These are phyloP conservation scores for Carollia perspicillata DNA, from an alignment of 2,113 vertebrate species.

Conservation along the genomic window DNA sequence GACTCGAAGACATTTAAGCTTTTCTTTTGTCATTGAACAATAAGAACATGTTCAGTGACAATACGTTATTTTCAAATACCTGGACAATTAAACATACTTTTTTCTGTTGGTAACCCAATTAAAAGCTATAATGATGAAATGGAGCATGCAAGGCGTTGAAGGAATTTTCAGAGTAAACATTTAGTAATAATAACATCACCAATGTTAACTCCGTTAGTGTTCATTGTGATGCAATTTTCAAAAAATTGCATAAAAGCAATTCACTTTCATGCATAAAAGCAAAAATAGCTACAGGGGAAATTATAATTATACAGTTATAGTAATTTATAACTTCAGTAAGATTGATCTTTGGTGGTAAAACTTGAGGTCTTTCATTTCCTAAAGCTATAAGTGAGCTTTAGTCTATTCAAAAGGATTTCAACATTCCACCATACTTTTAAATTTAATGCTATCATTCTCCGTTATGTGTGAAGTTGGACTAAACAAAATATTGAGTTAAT, in stretches of 20 bases:
- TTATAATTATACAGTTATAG: not conserved
- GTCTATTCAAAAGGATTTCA: not conserved
- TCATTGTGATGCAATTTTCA: not conserved
- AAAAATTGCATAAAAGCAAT: not conserved
- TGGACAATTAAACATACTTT: not conserved
- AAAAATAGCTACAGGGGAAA: not conserved
- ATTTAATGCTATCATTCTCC: not conserved
- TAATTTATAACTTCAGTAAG: not conserved
- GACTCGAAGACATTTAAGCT: not conserved
- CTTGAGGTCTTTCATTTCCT: not conserved
- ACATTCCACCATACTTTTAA: not conserved
- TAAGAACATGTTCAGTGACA: not conserved
- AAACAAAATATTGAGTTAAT: slow-evolving; percentile 16
- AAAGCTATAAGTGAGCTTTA: not conserved
- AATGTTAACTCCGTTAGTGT: not conserved
- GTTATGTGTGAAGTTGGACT: not conserved
- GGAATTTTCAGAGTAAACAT: not conserved
- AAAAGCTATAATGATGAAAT: not conserved
- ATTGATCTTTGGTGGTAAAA: not conserved
- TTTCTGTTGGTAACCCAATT: not conserved
- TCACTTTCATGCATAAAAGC: not conserved
- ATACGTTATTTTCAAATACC: not conserved
- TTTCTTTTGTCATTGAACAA: not conserved
- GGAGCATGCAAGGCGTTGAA: not conserved
- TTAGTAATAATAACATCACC: not conserved